Evolutionary conservation across 2,888 invertebrate genomes (phyloP), one percentile per base, ranked within the genome.

Genomic region (Metalampra italica): DNA sequence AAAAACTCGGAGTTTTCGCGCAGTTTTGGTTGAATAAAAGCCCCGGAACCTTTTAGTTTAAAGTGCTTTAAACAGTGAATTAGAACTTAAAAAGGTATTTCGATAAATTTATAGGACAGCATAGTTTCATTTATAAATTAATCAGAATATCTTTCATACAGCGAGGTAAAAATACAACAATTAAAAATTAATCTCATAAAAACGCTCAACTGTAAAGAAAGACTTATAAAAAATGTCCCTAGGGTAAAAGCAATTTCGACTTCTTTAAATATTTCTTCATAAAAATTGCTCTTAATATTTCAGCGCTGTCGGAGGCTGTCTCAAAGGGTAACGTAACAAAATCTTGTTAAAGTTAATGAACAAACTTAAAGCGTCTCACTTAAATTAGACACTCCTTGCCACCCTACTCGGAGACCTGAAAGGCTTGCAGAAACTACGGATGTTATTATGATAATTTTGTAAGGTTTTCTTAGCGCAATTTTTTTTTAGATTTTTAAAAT

Each of bases 321-420:
- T 78, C 82, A 85, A 82, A 82, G 83, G 80, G 78, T 78, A 64
- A 71, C 66, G 70, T 59, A 65, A 73, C 73, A 66, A 75, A 84
- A 83, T 82, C 84, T 82, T 81, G 78, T 85, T 84, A 82, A 66
- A 81, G 65, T 80, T 85, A 86, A 85, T 84, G 82, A 86, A 85
- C 78, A 80, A 85, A 85, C 82, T 85, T 78, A 71, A 65, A 64
- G 66, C 62, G 70, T 71, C 78, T 71, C 75, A 73, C 72, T 78
- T 76, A 81, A 82, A 78, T 73, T 71, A 74, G 67, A 71, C 64
- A 67, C 70, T 76, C 70, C 59, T 70, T 65, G 67, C 64, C 58
- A 60, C 66, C 64, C 66, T 59, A 57, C 55, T 56, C 44, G 37
- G 39, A 12, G 30, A 37, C 44, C 29, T 42, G 29, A n/a, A 9